A percentile compares a stretch with the other conserved stretches of the same genome.
Evolutionary conservation across 2,888 invertebrate species (phyloP).

Genomic region (Nesidiocoris tenuis): DNA sequence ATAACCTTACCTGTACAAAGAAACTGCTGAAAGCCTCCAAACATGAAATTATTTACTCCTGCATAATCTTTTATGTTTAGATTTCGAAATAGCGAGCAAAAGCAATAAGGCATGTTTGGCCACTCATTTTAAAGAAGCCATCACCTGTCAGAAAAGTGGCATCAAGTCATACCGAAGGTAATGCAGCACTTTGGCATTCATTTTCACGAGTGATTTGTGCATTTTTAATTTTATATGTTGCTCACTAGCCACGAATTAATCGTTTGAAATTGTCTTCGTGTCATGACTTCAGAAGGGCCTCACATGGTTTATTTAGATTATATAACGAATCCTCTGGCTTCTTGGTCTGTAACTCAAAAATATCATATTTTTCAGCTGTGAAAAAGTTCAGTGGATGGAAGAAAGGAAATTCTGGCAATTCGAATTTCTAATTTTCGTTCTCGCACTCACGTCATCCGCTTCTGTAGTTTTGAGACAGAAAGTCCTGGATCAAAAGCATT

Average conservation of each 20-base stretch:
- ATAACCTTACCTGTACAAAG: no score
- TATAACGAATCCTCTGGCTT: no score
- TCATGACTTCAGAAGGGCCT: no score
- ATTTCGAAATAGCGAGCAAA: slow-evolving; percentile 78
- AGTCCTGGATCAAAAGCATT: slow-evolving; percentile 66
- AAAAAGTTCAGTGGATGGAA: slow-evolving; percentile 79
- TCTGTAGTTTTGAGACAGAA: slow-evolving; percentile 66
- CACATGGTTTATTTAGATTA: no score
- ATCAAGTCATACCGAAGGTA: slow-evolving; percentile 74
- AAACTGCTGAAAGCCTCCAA: no score
- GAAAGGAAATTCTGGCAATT: slow-evolving; percentile 82
- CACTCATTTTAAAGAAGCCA: slow-evolving; percentile 78
- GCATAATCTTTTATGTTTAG: no score
- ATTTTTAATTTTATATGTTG: neutral
- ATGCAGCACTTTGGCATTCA: no score
- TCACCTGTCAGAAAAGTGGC: slow-evolving; percentile 73
- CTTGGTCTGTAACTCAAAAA: no score
- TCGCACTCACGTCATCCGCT: slow-evolving; percentile 65
- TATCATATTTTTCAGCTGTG: slow-evolving; percentile 82
- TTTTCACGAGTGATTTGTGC: slow-evolving; percentile 52
- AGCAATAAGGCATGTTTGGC: slow-evolving; percentile 79
- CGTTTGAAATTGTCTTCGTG: no score
- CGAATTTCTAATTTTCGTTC: slow-evolving; percentile 67
- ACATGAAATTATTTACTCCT: no score
- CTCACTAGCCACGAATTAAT: no score